A percentile compares a stretch with the other conserved stretches of the same genome.
phyloP scores from a whole-genome alignment of 2,888 invertebrate genomes.

The Syritta pipiens region DNA sequence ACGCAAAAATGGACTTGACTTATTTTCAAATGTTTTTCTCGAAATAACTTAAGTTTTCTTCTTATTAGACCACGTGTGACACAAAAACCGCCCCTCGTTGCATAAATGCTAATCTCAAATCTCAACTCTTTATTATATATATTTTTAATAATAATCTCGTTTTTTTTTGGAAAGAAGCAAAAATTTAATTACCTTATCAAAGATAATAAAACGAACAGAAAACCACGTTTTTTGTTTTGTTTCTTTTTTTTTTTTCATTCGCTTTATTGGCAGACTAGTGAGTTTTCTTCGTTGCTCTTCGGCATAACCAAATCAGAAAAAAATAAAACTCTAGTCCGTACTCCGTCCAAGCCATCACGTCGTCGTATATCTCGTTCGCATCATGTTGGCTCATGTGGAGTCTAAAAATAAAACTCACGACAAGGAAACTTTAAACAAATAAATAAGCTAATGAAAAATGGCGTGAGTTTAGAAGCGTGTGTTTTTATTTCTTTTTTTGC shows the following conservation, averaged over 20 bases:
- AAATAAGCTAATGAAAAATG: conserved; percentile 19
- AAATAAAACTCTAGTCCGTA: no score
- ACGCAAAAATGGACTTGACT: no score
- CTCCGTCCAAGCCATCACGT: background rate
- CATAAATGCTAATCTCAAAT: background rate
- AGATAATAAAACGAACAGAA: conserved; percentile 2
- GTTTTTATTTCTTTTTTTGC: no score
- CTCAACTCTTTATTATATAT: conserved; percentile 5
- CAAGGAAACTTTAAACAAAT: conserved; percentile 18
- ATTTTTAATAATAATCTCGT: background rate
- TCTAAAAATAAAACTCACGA: conserved; percentile 25
- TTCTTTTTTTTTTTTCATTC: conserved; percentile 6
- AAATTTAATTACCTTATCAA: conserved; percentile 2
- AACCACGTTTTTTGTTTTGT: conserved; percentile 36
- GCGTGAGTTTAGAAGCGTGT: conserved; percentile 7
- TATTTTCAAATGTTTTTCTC: no score
- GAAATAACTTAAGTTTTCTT: no score
- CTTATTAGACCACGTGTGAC: no score
- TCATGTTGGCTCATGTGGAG: background rate
- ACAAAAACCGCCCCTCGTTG: no score
- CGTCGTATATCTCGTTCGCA: background rate
- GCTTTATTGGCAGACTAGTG: background rate
- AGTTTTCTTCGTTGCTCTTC: no score
- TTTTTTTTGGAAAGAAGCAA: background rate
- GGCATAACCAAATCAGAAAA: background rate